Conservation (phyloP, 2,113 vertebrate species). For the Camelus dromedarius region DNA sequence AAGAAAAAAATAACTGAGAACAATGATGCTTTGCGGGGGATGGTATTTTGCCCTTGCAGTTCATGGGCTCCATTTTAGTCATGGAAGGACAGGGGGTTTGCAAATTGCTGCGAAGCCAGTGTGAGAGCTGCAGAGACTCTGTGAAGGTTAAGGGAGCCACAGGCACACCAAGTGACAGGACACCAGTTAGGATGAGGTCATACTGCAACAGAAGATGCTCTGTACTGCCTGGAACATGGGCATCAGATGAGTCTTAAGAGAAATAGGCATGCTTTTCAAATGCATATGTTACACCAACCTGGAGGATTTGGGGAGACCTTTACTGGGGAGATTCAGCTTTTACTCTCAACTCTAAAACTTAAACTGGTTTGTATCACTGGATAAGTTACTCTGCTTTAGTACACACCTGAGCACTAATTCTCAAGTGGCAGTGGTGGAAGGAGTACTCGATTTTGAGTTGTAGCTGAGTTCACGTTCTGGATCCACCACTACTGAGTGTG, state of each 20-base stretch:
- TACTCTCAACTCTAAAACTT: slow-evolving; percentile 27
- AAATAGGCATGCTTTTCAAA: neutral
- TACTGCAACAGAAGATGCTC: neutral
- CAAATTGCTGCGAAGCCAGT: neutral
- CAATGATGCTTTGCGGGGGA: neutral
- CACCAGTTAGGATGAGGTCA: neutral
- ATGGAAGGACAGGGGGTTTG: neutral
- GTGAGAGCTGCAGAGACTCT: neutral
- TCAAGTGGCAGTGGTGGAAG: slow-evolving; percentile 44
- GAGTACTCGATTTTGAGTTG: slow-evolving; percentile 38
- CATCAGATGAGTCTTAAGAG: neutral
- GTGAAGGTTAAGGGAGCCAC: neutral
- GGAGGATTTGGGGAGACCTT: neutral
- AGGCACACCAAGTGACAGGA: neutral
- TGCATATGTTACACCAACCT: neutral
- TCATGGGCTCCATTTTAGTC: neutral
- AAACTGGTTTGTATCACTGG: neutral
- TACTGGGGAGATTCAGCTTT: slow-evolving; percentile 7
- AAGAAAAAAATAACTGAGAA: neutral
- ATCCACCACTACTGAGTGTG: neutral
- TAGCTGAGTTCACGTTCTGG: slow-evolving; percentile 6
- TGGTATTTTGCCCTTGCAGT: neutral
- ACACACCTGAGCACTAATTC: neutral
- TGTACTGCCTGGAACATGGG: neutral
- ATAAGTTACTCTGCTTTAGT: neutral